Evolutionary conservation across 2,888 invertebrate genomes (phyloP).

Genomic region (Hemicrepidius hirtus): DNA sequence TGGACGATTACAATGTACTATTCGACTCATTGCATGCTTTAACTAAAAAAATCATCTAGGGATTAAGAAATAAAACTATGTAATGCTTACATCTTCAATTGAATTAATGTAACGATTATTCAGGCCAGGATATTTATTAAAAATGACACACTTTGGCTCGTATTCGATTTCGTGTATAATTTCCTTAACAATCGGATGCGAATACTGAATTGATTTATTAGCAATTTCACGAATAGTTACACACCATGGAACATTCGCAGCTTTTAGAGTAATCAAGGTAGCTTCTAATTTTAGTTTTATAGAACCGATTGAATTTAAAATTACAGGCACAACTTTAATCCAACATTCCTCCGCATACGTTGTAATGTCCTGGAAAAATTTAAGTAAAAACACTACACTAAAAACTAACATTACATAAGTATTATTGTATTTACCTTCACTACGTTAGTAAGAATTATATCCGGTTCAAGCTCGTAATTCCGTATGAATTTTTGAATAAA

Average conservation of each 20-base stretch:
- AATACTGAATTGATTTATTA: slow-evolving; percentile 57
- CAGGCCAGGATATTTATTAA: slow-evolving; percentile 70
- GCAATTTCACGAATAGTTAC: slow-evolving; percentile 62
- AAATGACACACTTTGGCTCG: slow-evolving; percentile 70
- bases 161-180: slow-evolving; percentile 68
- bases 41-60: slow-evolving; percentile 60
- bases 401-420: background rate
- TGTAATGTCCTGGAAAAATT: slow-evolving; percentile 58
- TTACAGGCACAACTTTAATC: slow-evolving; percentile 58
- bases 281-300: slow-evolving; percentile 61
- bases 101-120: slow-evolving; percentile 13
- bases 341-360: slow-evolving; percentile 62
- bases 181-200: slow-evolving; percentile 66
- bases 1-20: slow-evolving; percentile 66
- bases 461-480: slow-evolving; percentile 69
- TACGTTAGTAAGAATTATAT: slow-evolving; percentile 69
- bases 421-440: slow-evolving; percentile 65
- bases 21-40: slow-evolving; percentile 64
- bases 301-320: slow-evolving; percentile 62
- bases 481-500: slow-evolving; percentile 70
- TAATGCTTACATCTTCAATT: slow-evolving; percentile 29
- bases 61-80: too few relatives aligned
- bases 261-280: slow-evolving; percentile 60
- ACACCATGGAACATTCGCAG: slow-evolving; percentile 65
- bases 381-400: background rate